These are phyloP conservation scores for Heteropelma amictum DNA, from an alignment of 2,888 invertebrate species.

Conservation along the genomic window DNA sequence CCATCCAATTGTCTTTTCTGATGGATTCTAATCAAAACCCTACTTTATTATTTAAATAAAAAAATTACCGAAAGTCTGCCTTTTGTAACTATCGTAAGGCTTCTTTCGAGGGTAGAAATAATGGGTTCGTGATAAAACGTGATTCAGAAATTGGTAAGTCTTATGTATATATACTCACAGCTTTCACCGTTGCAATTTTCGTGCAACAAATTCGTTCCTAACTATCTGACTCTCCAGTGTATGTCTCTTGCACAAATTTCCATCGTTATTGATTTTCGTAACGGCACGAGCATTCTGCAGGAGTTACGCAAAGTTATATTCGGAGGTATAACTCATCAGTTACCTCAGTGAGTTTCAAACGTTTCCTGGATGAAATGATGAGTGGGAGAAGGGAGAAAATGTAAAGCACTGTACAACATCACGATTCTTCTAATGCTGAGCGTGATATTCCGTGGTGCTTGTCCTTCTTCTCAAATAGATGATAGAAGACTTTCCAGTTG, in stretches of 20 bases:
- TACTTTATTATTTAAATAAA: too few relatives aligned
- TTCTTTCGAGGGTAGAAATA: too few relatives aligned
- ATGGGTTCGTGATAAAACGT: too few relatives aligned
- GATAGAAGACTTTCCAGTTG: too few relatives aligned
- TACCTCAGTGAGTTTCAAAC: conserved; percentile 44
- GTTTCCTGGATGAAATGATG: conserved; percentile 45
- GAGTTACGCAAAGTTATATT: conserved; percentile 42
- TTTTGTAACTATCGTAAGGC: too few relatives aligned
- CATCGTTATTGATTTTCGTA: conserved; percentile 27
- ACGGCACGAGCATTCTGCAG: conserved; percentile 35
- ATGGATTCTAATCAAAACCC: too few relatives aligned
- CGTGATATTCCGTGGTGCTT: too few relatives aligned
- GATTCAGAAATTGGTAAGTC: too few relatives aligned
- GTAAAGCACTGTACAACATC: background rate
- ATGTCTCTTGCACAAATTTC: conserved; percentile 36
- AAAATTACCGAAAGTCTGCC: too few relatives aligned
- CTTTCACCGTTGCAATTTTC: background rate
- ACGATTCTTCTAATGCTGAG: background rate
- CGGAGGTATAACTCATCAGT: conserved; percentile 45
- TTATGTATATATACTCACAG: too few relatives aligned
- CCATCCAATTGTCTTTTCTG: too few relatives aligned
- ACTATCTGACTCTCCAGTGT: background rate
- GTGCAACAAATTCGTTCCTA: conserved; percentile 1
- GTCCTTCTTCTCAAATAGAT: too few relatives aligned
- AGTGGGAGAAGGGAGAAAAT: background rate